A percentile compares a stretch with the other conserved stretches of the same genome.
Evolutionary conservation across 1,140 invertebrate species (phyloP).

Genomic region (Eubasilissa regina): DNA sequence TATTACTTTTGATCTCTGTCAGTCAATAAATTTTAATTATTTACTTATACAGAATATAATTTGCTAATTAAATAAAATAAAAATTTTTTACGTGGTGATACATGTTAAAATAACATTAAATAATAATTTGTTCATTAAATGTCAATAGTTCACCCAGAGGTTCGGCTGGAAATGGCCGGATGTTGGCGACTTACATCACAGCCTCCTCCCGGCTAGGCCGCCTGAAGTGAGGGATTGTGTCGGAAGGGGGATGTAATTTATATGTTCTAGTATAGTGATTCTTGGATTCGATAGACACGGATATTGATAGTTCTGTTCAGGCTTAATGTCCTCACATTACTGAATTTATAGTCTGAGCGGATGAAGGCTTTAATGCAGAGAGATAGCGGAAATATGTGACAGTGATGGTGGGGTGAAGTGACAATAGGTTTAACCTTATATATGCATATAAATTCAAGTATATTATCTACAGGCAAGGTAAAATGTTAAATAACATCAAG

Average conservation of each 20-base stretch:
- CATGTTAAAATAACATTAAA: too few relatives aligned
- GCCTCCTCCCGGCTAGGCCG: not conserved
- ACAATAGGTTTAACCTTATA: conserved; percentile 12
- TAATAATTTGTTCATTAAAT: too few relatives aligned
- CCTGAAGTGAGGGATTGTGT: not conserved
- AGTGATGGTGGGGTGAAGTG: not conserved
- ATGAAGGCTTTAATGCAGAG: conserved; percentile 34
- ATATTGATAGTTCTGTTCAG: conserved; percentile 44
- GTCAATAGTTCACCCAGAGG: not conserved
- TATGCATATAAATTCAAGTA: not conserved
- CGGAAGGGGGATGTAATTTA: conserved; percentile 30
- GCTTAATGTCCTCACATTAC: conserved; percentile 41
- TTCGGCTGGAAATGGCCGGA: not conserved
- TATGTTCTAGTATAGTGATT: conserved; percentile 42
- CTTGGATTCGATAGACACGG: conserved; percentile 43
- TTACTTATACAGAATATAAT: too few relatives aligned
- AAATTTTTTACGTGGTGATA: too few relatives aligned
- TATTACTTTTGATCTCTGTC: too few relatives aligned
- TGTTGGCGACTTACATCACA: too few relatives aligned
- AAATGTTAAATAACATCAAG: too few relatives aligned
- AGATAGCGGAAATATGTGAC: conserved; percentile 18
- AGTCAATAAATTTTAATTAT: too few relatives aligned
- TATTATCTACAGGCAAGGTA: too few relatives aligned
- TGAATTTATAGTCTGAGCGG: conserved; percentile 30
- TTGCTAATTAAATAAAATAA: too few relatives aligned